phyloP scores from a whole-genome alignment of 2,113 vertebrate species.

The Sapajus apella region DNA sequence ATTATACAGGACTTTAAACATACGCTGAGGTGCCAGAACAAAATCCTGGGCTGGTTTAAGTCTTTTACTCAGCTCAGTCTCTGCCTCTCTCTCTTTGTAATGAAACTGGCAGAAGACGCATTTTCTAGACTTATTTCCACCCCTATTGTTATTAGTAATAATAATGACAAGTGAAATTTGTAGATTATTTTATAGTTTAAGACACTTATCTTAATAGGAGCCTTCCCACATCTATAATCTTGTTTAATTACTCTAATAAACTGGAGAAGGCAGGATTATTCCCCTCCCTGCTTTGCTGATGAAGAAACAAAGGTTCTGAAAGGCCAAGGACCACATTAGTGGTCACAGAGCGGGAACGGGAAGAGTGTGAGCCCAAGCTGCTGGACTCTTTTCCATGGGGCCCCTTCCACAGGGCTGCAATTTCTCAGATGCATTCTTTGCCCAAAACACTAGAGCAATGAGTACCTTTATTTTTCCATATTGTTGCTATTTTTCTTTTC shows the following conservation, averaged over 20 bases:
- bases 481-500: background rate
- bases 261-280: background rate
- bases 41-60: background rate
- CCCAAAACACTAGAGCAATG: background rate
- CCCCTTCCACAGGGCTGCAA: background rate
- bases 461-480: background rate
- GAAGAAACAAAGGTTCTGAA: background rate
- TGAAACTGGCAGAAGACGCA: background rate
- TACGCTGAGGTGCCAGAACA: background rate
- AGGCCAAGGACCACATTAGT: background rate
- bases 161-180: background rate
- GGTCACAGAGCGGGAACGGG: background rate
- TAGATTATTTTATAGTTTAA: background rate
- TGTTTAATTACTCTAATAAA: background rate
- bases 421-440: background rate
- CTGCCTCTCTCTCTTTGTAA: background rate
- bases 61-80: background rate
- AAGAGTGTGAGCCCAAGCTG: background rate
- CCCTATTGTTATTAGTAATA: background rate
- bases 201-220: background rate
- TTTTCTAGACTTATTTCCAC: conserved; percentile 23
- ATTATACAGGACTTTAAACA: background rate
- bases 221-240: background rate
- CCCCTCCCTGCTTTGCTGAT: background rate
- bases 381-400: background rate